Base-by-base conservation (phyloP, 2,113 vertebrate genomes). In the Sinocyclocheilus anshuiensis region DNA sequence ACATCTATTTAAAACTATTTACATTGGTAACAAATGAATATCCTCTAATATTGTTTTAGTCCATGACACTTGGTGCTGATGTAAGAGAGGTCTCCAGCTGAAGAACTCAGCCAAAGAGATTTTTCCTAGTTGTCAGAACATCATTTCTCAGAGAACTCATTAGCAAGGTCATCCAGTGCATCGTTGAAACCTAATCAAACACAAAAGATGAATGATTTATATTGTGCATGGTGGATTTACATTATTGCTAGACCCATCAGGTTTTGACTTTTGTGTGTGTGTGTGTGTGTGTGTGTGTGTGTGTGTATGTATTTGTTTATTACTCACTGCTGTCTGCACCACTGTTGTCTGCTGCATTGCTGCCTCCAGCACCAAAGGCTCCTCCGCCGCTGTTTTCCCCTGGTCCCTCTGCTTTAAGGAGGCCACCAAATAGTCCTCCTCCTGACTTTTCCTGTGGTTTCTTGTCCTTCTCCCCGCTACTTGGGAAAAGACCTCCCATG, bases 381-480 rank as follows among this genome's bases (percentile, higher is more conserved):
- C 5, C 61, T 67, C 57, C 65, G 9, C 5, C 12, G 63, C 45
- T 69, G 24, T 53, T 50, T 36, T 7, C 81, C 24, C n/a, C 15
- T 48, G 79, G 61, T 55, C 6, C 29, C 2, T 63, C 0, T 11
- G 91, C 87, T 1, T 5, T 12, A 10, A 94, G 89, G 0, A 94
- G 85, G 6, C 92, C 90, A 0, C 86, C 12, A 4, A 94, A 92
- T 29, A 89, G 13, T 61, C 89, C 89, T 15, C 87, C 87, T 2
- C 91, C 92, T 0, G 86, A 57, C 1, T 87, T 88, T 83, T 90
- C 90, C 36, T 81, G 67, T 15, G 88, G 59, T 1, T 81, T 71
- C 4, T 86, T 55, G 1, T 83, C 72, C 1, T 89, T 84, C 0
- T 86, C 69, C 4, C 87, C 84, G 55, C 57, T 3, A 0, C 93